phyloP scores from a whole-genome alignment of 1,140 invertebrate genomes.

The Pristionchus pacificus region DNA sequence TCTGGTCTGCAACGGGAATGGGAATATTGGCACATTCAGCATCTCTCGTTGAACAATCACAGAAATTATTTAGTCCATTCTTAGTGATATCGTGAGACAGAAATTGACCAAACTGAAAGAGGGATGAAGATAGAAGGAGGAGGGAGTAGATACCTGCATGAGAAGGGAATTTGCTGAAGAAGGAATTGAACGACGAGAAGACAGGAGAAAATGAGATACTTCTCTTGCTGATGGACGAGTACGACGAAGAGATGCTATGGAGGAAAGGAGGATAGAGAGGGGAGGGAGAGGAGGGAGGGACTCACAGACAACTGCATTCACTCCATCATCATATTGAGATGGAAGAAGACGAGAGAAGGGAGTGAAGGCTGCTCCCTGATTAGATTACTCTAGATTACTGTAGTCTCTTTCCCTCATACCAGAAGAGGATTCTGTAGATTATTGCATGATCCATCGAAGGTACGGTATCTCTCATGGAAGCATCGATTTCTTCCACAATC shows the following conservation, averaged over 20 bases:
- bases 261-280: not conserved
- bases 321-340: slow-evolving; percentile 91
- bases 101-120: slow-evolving; percentile 39
- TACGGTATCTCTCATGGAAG: slow-evolving; percentile 71
- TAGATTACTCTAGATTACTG: slow-evolving; percentile 67
- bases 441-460: slow-evolving; percentile 88
- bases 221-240: slow-evolving; percentile 35
- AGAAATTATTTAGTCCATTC: slow-evolving; percentile 22
- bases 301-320: slow-evolving; percentile 71
- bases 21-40: slow-evolving; percentile 27
- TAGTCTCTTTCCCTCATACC: slow-evolving; percentile 14
- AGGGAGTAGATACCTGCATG: slow-evolving; percentile 27
- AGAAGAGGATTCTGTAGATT: slow-evolving; percentile 72
- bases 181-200: slow-evolving; percentile 20
- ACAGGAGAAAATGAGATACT: slow-evolving; percentile 32
- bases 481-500: slow-evolving; percentile 31
- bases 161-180: slow-evolving; percentile 24
- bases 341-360: slow-evolving; percentile 76
- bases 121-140: slow-evolving; percentile 3
- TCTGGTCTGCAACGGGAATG: slow-evolving; percentile 22
- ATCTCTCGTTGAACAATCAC: slow-evolving; percentile 18
- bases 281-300: not conserved
- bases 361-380: slow-evolving; percentile 83
- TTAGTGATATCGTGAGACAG: slow-evolving; percentile 37
- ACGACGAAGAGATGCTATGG: slow-evolving; percentile 12